Evolutionary conservation across 2,888 invertebrate genomes (phyloP).

Genomic region (Sepioteuthis lessoniana): DNA sequence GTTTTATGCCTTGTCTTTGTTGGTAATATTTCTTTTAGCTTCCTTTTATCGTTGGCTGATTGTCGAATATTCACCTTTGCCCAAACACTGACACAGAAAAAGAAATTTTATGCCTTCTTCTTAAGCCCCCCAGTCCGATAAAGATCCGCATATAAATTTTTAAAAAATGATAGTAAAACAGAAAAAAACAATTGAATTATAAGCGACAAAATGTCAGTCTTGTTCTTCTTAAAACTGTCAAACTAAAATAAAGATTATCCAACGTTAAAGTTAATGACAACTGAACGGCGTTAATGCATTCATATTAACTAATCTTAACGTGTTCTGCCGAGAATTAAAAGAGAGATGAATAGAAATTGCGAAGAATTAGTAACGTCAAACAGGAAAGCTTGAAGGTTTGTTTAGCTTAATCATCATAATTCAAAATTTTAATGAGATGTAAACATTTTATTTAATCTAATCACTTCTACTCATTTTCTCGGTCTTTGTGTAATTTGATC

Average conservation of each 20-base stretch:
- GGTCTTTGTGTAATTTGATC: no score
- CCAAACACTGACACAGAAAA: neutral
- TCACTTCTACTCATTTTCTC: no score
- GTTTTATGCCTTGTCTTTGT: neutral
- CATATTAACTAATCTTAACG: neutral
- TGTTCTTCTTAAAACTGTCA: neutral
- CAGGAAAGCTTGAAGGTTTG: no score
- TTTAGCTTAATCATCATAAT: no score
- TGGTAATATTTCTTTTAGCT: neutral
- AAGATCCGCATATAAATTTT: no score
- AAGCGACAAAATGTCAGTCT: neutral
- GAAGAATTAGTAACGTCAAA: no score
- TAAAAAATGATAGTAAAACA: neutral
- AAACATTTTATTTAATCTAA: neutral
- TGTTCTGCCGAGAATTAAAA: no score
- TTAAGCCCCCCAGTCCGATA: neutral
- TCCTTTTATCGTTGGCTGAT: neutral
- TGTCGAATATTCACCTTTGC: conserved; percentile 33
- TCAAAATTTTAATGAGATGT: neutral
- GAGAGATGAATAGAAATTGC: no score
- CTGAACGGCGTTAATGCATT: neutral
- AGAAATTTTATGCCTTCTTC: neutral
- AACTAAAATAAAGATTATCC: neutral
- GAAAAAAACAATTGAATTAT: neutral
- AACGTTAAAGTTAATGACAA: neutral